Conservation (phyloP, 2,888 invertebrate genomes). For the Drosophila colorata region DNA sequence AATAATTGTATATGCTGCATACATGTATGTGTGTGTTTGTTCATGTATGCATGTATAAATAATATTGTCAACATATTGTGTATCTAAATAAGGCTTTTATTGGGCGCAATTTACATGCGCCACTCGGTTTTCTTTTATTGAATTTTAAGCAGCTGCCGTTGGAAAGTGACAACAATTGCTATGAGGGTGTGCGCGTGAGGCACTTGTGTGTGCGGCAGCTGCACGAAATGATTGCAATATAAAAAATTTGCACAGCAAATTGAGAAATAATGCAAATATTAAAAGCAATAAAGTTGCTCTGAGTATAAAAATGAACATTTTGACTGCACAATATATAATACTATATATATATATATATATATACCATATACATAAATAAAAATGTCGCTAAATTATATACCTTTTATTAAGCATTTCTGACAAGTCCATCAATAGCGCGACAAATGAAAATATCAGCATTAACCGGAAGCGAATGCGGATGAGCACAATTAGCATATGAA, state of each 20-base stretch:
- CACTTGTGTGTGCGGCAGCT: constrained; percentile 56
- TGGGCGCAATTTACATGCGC: constrained; percentile 73
- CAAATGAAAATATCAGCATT: constrained; percentile 32
- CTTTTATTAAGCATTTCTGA: constrained; percentile 38
- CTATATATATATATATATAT: too few relatives aligned
- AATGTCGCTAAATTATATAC: constrained; percentile 32
- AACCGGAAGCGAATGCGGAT: constrained; percentile 61
- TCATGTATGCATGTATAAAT: constrained; percentile 37
- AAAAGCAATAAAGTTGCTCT: constrained; percentile 60
- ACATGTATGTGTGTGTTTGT: not conserved
- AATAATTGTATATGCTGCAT: not conserved
- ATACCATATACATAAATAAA: constrained; percentile 6
- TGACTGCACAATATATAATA: constrained; percentile 2
- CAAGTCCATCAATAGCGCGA: constrained; percentile 43
- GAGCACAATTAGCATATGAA: constrained; percentile 70
- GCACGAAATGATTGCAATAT: constrained; percentile 67
- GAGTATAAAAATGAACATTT: constrained; percentile 24
- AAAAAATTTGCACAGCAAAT: constrained; percentile 64
- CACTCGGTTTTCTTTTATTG: constrained; percentile 69
- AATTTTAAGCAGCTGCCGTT: constrained; percentile 77
- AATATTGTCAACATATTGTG: constrained; percentile 54
- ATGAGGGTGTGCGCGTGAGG: constrained; percentile 8
- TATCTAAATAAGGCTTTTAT: constrained; percentile 65
- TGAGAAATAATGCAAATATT: constrained; percentile 80
- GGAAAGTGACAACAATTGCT: constrained; percentile 68